These are phyloP conservation scores for Lithobates sylvaticus DNA, from an alignment of 2,797 vertebrate species.

Conservation along the genomic window DNA sequence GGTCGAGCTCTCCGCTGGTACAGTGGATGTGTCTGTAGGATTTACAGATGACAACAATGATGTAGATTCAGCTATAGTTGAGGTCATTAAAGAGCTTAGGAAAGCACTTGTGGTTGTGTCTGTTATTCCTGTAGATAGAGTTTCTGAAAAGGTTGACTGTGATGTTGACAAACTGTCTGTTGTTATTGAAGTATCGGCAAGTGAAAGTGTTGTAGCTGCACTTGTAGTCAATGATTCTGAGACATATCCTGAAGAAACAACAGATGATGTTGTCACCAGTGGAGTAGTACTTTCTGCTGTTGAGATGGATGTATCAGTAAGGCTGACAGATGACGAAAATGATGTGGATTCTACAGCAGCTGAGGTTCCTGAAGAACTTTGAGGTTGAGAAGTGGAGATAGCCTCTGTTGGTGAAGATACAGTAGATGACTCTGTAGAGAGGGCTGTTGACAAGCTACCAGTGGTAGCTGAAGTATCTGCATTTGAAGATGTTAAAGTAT, in stretches of 20 bases:
- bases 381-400: not conserved
- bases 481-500: not conserved
- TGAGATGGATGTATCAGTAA: not conserved
- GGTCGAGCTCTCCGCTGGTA: not conserved
- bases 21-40: not conserved
- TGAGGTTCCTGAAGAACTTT: not conserved
- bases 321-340: not conserved
- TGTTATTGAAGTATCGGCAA: not conserved
- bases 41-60: not conserved
- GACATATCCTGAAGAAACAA: too few relatives aligned
- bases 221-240: too few relatives aligned
- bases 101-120: not conserved
- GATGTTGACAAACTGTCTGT: not conserved
- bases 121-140: not conserved
- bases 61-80: not conserved
- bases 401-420: not conserved
- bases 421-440: not conserved
- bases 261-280: not conserved
- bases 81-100: not conserved
- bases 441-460: not conserved
- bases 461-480: not conserved
- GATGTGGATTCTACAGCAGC: not conserved
- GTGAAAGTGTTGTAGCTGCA: not conserved
- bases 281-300: not conserved
- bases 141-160: not conserved